These are phyloP conservation scores for Ips typographus DNA, from an alignment of 1,140 invertebrate genomes.

Conservation along the genomic window DNA sequence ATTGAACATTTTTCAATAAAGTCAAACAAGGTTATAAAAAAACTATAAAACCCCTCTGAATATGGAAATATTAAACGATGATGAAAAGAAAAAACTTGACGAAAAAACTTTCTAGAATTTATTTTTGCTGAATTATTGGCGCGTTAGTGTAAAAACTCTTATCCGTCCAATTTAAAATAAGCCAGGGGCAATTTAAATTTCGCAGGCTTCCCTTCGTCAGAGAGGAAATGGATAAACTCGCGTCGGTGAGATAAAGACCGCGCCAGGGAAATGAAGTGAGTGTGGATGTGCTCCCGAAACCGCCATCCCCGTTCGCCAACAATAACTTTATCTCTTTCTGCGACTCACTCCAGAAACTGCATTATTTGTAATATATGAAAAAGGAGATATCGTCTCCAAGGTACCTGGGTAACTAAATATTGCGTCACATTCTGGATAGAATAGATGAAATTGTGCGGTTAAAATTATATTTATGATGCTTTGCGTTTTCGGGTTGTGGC, in stretches of 20 bases:
- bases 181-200: slow-evolving; percentile 32
- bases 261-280: slow-evolving; percentile 44
- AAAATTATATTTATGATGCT: slow-evolving; percentile 24
- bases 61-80: too few species aligned
- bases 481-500: too few species aligned
- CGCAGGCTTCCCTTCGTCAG: slow-evolving; percentile 22
- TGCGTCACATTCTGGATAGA: slow-evolving; percentile 6
- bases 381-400: slow-evolving; percentile 15
- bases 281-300: slow-evolving; percentile 34
- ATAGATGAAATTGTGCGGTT: slow-evolving; percentile 22
- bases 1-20: too few species aligned
- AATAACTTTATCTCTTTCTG: slow-evolving; percentile 44
- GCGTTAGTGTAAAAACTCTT: slow-evolving; percentile 25
- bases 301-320: slow-evolving; percentile 38
- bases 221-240: slow-evolving; percentile 46
- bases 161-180: slow-evolving; percentile 35
- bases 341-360: slow-evolving; percentile 30
- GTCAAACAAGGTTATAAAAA: too few species aligned
- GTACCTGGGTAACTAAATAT: slow-evolving; percentile 26
- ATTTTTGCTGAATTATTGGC: background rate
- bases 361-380: slow-evolving; percentile 35
- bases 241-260: slow-evolving; percentile 42
- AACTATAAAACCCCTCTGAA: too few species aligned
- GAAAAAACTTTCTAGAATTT: background rate
- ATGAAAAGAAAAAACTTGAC: too few species aligned